Evolutionary conservation across 2,888 invertebrate species (phyloP), one percentile per base, ranked within the genome.

Genomic region (Troides helena): DNA sequence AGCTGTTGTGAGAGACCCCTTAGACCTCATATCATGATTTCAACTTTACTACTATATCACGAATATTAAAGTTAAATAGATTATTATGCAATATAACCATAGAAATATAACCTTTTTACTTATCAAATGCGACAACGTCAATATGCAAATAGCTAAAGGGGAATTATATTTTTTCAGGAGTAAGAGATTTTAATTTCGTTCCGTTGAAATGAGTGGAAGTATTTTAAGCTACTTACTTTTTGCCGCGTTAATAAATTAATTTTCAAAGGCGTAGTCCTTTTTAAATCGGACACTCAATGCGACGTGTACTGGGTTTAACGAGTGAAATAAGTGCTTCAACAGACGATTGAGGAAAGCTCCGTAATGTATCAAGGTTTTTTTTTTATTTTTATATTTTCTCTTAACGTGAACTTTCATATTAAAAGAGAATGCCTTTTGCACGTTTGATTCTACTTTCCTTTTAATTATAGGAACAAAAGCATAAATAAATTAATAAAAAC

Each of bases 101-200:
- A 30, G 30, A 30, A 30, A 3, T 46, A 46, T 14, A 46, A 46
- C 46, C 46, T 14, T 46, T 46, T 46, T 46, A 46, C 10, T 46
- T 46, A 56, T 56, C 18, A n/a, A 56, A n/a, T 18, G 56, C 56
- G 14, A n/a, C 18, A 56, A 56, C 56, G 56, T 70, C 70, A 75
- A 77, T 78, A 76, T 77, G 77, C 75, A 76, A 78, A 78, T 77
- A 69, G 63, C 57, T 71, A 63, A 58, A 53, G 21, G 67, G 64
- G 75, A 76, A 74, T 77, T 77, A 73, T 75, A 76, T 77, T 77
- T 76, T 74, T 75, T 76, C 75, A 75, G 73, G 74, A 76, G 75
- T 78, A 78, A 77, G 76, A 73, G 76, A 76, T 75, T 77, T 77
- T 76, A 79, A 78, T 78, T 77, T 76, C 74, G 75, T 71, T 71